Evolutionary conservation across 2,888 invertebrate genomes (phyloP), one percentile per base, ranked within the genome.

Genomic region (Xestia c-nigrum): DNA sequence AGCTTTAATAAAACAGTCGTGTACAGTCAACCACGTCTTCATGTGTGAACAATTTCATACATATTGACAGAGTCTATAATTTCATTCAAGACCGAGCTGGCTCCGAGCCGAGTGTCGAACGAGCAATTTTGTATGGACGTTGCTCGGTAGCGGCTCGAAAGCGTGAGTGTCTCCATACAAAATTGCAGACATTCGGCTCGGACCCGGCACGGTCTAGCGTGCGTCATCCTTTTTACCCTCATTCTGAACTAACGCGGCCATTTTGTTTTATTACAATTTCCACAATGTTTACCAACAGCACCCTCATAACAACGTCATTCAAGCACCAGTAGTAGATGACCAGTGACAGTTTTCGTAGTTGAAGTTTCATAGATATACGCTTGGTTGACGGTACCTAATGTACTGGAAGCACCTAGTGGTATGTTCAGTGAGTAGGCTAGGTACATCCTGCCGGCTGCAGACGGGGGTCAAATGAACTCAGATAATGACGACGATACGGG

Each of bases 391-490:
- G 57, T 65, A 79, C 40, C 9, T 52, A 57, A 68, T 46, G 71
- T 71, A 77, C 65, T 55, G 57, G 24, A 16, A 67, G 77, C 84
- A 87, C 61, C 83, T 31, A 76, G 24, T 43, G 80, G 73, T 69
- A 84, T 80, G 73, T n/a, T 66, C 67, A 69, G 73, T 81, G 81
- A 79, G 83, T 81, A 87, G 84, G 86, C 82, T 85, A 81, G 80
- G 85, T 85, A 88, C 87, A 89, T 91, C 91, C 91, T 89, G 89
- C 82, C 76, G 65, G 79, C 85, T 83, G 81, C 59, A 88, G 90
- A 92, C 89, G 88, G 89, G 91, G 94, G 94, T 94, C 94, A 94
- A 92, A 91, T 90, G 91, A 89, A 83, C 89, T 84, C 88, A 85
- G 93, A 94, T 94, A 93, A 92, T 81, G 64, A 84, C 76, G 64